These are phyloP conservation scores for Paramisgurnus dabryanus DNA, from an alignment of 2,113 vertebrate species.

Conservation along the genomic window DNA sequence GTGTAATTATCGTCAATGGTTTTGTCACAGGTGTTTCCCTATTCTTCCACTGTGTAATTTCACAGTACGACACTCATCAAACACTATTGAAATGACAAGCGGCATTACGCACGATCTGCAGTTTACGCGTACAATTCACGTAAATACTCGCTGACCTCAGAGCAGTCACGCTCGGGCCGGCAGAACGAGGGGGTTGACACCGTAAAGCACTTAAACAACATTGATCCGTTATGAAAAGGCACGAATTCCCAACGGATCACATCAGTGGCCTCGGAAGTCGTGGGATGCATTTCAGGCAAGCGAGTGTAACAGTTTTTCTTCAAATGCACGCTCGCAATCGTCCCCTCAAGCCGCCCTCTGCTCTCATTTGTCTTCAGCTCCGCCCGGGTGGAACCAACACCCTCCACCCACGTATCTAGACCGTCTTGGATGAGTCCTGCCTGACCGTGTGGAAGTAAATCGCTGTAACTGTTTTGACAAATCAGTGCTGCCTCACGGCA, in stretches of 20 bases:
- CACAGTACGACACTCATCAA: background rate
- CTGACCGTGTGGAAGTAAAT: conserved; percentile 8
- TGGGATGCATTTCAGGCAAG: conserved; percentile 6
- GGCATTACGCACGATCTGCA: background rate
- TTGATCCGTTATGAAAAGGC: conserved; percentile 46
- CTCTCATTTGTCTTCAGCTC: conserved; percentile 13
- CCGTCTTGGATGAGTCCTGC: conserved; percentile 2
- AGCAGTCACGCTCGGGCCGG: background rate
- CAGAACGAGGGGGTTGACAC: conserved; percentile 1
- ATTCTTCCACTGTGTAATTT: background rate
- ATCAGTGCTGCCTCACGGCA: background rate
- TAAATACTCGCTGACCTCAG: conserved; percentile 16
- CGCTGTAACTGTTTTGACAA: background rate
- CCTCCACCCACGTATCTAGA: background rate
- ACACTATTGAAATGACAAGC: conserved; percentile 24
- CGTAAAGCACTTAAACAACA: conserved; percentile 10
- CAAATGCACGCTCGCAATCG: background rate
- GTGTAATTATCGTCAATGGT: conserved; percentile 13
- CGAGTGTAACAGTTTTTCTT: background rate
- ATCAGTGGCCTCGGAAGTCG: conserved; percentile 37
- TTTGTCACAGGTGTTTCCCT: conserved; percentile 1
- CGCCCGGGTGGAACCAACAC: background rate
- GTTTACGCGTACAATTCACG: background rate
- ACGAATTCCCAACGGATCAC: background rate
- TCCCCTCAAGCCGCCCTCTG: background rate